A percentile compares a stretch with the other conserved stretches of the same genome.
Conservation (phyloP, 2,113 vertebrate genomes). For the Artemisiospiza belli region DNA sequence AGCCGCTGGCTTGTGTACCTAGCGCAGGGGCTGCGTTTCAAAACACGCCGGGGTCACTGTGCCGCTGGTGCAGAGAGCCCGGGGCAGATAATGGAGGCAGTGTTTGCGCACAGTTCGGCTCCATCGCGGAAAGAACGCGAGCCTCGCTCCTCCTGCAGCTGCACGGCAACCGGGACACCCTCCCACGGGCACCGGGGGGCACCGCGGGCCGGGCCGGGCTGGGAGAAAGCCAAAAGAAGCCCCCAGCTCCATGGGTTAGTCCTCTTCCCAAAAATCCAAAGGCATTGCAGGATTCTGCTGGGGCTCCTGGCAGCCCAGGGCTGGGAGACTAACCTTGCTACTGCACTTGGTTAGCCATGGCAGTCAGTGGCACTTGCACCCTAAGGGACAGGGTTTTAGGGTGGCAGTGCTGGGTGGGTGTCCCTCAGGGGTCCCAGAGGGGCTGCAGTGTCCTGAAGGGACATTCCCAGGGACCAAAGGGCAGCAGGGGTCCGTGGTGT, state of each 20-base stretch:
- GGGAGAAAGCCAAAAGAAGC: not conserved
- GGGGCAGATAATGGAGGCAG: slow-evolving; percentile 36
- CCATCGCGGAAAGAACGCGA: not conserved
- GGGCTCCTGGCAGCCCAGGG: not conserved
- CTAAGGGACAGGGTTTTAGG: fast-evolving
- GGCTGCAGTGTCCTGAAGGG: not conserved
- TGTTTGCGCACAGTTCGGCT: not conserved
- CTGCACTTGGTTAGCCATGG: fast-evolving
- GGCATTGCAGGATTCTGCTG: not conserved
- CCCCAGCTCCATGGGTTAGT: fast-evolving
- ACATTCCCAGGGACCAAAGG: not conserved
- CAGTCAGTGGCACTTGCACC: not conserved
- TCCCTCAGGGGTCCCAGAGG: not conserved
- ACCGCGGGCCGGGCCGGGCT: fast-evolving
- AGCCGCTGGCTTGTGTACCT: slow-evolving; percentile 4
- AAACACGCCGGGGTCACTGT: slow-evolving; percentile 15
- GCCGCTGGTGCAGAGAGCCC: not conserved
- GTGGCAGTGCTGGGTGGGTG: not conserved
- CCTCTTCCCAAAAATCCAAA: not conserved
- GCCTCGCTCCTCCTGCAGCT: not conserved
- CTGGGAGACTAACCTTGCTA: not conserved
- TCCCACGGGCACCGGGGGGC: not conserved
- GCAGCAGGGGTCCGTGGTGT: not conserved
- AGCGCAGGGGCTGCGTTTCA: not conserved
- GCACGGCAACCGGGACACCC: not conserved